A percentile compares a stretch with the other conserved stretches of the same genome.
Conservation (phyloP, 30 jellyfish, hydroid and myxozoan genomes). For the Turritopsis dohrnii region DNA sequence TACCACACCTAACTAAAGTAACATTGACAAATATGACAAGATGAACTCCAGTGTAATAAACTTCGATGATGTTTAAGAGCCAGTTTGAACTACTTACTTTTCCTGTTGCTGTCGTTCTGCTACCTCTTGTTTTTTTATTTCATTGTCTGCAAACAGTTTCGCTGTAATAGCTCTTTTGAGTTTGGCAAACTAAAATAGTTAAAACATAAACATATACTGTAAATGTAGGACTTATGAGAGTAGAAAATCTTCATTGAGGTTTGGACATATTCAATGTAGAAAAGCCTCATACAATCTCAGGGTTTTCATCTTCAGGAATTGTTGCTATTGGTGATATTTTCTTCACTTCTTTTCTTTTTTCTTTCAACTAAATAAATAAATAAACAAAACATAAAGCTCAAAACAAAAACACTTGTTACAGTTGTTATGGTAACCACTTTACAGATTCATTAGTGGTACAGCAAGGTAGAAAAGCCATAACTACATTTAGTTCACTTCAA, state of each 20-base stretch:
- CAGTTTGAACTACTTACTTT: constrained; percentile 35
- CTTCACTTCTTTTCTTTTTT: constrained; percentile 78
- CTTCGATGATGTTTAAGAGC: no score
- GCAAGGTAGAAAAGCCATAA: no score
- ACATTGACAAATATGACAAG: no score
- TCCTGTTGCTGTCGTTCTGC: constrained; percentile 69
- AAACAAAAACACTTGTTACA: no score
- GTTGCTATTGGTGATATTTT: constrained; percentile 42
- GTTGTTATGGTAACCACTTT: no score
- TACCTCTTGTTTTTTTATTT: constrained; percentile 75
- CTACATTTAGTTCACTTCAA: no score
- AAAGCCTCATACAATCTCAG: constrained; percentile 54
- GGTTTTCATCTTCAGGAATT: constrained; percentile 88
- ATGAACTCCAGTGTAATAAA: no score
- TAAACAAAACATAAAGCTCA: not conserved
- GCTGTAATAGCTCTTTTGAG: constrained; percentile 91
- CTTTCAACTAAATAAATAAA: constrained; percentile 37
- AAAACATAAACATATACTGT: not conserved
- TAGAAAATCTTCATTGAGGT: no score
- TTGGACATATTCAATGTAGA: no score
- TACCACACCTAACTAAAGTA: no score
- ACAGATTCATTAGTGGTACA: no score
- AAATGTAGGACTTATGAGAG: not conserved
- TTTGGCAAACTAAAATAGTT: constrained; percentile 56
- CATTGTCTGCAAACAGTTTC: constrained; percentile 93